Evolutionary conservation across 2,113 vertebrate genomes (phyloP).

Genomic region (Daubentonia madagascariensis): DNA sequence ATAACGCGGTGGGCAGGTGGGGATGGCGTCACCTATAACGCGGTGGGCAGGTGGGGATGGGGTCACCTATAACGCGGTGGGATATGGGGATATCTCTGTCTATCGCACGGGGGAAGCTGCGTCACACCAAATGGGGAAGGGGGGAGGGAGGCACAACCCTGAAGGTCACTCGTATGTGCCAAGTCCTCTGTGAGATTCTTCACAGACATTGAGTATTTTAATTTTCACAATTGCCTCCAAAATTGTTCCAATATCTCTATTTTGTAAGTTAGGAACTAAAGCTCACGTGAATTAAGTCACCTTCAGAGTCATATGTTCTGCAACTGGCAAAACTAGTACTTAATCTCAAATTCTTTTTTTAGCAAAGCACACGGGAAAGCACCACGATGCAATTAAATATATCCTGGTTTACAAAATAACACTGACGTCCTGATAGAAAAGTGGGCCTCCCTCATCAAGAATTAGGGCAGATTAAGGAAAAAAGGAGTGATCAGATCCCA

Average conservation of each 20-base stretch:
- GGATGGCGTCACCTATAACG: too few species aligned
- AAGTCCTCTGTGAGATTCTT: background rate
- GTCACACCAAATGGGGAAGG: fast-evolving
- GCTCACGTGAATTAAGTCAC: fast-evolving
- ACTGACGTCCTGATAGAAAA: background rate
- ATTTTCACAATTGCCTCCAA: fast-evolving
- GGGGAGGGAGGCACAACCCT: fast-evolving
- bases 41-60: too few species aligned
- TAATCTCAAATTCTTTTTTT: too few species aligned
- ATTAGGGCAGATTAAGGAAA: fast-evolving
- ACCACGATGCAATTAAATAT: fast-evolving
- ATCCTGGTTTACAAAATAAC: fast-evolving
- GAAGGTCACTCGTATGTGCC: background rate
- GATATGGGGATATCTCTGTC: too few species aligned
- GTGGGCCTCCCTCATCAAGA: background rate
- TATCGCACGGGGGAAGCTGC: too few species aligned
- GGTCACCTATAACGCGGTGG: too few species aligned
- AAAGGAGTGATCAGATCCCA: fast-evolving
- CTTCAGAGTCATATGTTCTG: fast-evolving
- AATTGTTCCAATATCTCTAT: fast-evolving
- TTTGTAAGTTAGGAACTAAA: background rate
- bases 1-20: too few species aligned
- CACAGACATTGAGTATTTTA: fast-evolving
- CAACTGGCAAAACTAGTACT: fast-evolving
- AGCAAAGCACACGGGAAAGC: background rate